Conservation (phyloP, 2,888 invertebrate species). For the Hypomecis punctinalis region DNA sequence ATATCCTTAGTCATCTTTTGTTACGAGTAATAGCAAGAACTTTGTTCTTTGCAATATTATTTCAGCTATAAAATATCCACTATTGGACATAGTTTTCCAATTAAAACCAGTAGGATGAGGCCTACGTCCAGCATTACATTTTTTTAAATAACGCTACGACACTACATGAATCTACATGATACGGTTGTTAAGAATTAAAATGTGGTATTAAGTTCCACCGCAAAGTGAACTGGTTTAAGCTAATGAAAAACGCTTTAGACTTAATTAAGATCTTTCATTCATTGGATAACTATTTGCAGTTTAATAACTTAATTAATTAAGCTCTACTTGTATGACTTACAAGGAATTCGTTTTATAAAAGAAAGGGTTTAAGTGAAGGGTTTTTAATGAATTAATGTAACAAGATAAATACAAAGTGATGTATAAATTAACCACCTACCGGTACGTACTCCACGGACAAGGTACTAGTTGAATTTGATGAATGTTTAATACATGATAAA, state of each 20-base stretch:
- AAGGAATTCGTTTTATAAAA: slow-evolving; percentile 10
- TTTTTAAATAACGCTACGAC: too few relatives aligned
- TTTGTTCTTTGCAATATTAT: too few relatives aligned
- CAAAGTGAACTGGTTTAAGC: slow-evolving; percentile 16
- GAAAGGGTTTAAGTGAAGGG: neutral
- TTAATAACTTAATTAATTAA: slow-evolving; percentile 28
- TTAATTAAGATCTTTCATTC: slow-evolving; percentile 21
- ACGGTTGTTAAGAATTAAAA: slow-evolving; percentile 6
- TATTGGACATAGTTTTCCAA: too few relatives aligned
- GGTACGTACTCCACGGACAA: too few relatives aligned
- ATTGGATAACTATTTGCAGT: slow-evolving; percentile 18
- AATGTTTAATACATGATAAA: too few relatives aligned
- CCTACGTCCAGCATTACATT: too few relatives aligned
- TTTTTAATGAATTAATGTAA: slow-evolving; percentile 1
- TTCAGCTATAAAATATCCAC: too few relatives aligned
- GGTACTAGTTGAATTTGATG: too few relatives aligned
- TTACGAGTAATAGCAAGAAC: too few relatives aligned
- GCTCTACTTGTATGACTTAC: slow-evolving; percentile 4
- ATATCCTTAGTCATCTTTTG: too few relatives aligned
- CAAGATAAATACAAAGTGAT: neutral
- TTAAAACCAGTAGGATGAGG: too few relatives aligned
- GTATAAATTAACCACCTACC: neutral
- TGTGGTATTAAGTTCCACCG: neutral
- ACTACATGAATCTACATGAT: neutral
- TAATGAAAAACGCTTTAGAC: slow-evolving; percentile 10